phyloP scores from a whole-genome alignment of 1,140 invertebrate genomes.

The Heliconius nattereri region DNA sequence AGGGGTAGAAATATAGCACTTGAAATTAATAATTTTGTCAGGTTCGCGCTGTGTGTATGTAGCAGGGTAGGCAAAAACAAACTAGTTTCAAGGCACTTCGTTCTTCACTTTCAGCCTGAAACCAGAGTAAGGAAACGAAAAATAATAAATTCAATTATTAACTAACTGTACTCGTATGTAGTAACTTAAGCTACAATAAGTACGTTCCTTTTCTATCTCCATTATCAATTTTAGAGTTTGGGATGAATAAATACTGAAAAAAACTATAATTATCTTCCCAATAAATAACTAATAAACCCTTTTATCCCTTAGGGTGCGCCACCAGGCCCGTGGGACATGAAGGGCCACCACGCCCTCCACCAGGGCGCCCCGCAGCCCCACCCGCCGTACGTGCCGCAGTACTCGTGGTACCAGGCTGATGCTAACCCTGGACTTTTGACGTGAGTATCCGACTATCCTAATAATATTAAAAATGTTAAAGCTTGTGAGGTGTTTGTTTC shows the following conservation, averaged over 20 bases:
- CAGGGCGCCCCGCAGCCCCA: conserved; percentile 83
- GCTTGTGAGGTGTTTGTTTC: background rate
- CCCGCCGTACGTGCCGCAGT: conserved; percentile 87
- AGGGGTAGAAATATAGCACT: background rate
- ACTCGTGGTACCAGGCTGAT: conserved; percentile 88
- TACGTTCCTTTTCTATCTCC: too few relatives aligned
- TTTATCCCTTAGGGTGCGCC: conserved; percentile 81
- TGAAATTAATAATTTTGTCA: background rate
- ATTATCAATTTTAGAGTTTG: too few relatives aligned
- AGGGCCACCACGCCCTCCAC: conserved; percentile 84
- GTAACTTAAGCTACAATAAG: too few relatives aligned
- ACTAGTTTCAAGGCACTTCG: too few relatives aligned
- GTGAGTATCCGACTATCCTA: conserved; percentile 78
- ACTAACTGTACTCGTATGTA: too few relatives aligned
- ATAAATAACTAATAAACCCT: background rate
- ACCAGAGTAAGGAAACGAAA: too few relatives aligned
- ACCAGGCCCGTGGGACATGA: conserved; percentile 87
- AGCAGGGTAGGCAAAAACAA: too few relatives aligned
- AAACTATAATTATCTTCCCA: too few relatives aligned
- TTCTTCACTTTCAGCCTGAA: too few relatives aligned
- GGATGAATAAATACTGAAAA: too few relatives aligned
- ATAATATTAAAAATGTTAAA: background rate
- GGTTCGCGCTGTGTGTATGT: too few relatives aligned
- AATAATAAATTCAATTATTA: too few relatives aligned
- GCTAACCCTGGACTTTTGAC: conserved; percentile 87